Evolutionary conservation across 2,888 invertebrate genomes (phyloP).

Genomic region (Bombylius discolor): DNA sequence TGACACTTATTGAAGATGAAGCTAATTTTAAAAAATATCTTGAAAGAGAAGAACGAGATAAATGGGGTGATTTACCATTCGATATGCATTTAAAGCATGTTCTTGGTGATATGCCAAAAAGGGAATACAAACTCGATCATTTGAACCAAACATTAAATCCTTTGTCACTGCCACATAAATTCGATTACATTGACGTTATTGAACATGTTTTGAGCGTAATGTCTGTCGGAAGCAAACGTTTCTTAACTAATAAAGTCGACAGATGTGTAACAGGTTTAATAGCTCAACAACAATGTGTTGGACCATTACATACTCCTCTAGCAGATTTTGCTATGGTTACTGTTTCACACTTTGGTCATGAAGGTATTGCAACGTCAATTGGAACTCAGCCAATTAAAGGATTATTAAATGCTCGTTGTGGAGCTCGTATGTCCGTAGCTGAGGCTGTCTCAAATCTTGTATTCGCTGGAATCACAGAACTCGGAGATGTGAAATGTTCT

Average conservation of each 20-base stretch:
- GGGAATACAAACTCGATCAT: slow-evolving; percentile 44
- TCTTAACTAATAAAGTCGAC: slow-evolving; percentile 89
- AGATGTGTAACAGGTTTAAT: slow-evolving; percentile 89
- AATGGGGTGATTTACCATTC: slow-evolving; percentile 54
- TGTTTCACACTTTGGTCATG: slow-evolving; percentile 66
- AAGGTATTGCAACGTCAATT: slow-evolving; percentile 87
- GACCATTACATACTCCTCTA: slow-evolving; percentile 89
- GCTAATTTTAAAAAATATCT: slow-evolving; percentile 38
- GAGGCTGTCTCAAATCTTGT: slow-evolving; percentile 90
- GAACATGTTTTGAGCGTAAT: slow-evolving; percentile 74
- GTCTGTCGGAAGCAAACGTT: slow-evolving; percentile 88
- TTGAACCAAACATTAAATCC: slow-evolving; percentile 37
- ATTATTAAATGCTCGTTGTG: slow-evolving; percentile 64
- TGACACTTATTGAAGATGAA: slow-evolving; percentile 51
- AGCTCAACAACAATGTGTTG: slow-evolving; percentile 97
- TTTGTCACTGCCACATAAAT: slow-evolving; percentile 42
- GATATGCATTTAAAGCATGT: slow-evolving; percentile 81
- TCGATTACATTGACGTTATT: slow-evolving; percentile 49
- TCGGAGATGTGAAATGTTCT: slow-evolving; percentile 89
- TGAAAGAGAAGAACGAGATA: slow-evolving; percentile 28
- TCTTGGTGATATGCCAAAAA: slow-evolving; percentile 69
- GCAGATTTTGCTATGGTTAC: slow-evolving; percentile 89
- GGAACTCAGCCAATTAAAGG: slow-evolving; percentile 97
- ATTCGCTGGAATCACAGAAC: slow-evolving; percentile 49
- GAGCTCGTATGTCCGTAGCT: slow-evolving; percentile 87